Conservation (phyloP, 1,140 invertebrate genomes). For the Drosophila nigromelanica region DNA sequence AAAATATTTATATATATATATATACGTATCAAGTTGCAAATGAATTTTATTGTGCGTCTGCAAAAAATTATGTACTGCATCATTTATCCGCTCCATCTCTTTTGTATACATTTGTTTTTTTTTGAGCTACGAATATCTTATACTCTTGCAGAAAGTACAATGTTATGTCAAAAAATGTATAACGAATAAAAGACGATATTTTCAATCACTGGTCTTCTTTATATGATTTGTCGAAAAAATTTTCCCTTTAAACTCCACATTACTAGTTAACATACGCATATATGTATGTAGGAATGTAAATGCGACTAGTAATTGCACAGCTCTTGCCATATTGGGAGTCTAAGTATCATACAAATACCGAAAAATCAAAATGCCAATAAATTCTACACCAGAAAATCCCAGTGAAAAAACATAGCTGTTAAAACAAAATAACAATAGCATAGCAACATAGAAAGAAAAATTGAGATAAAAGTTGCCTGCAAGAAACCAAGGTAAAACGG, state of each 20-base stretch:
- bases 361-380: constrained; percentile 5
- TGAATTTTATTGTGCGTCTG: constrained; percentile 40
- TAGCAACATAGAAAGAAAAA: constrained; percentile 32
- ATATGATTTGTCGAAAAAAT: no score
- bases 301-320: neutral
- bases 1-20: neutral
- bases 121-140: neutral
- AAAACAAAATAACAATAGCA: constrained; percentile 7
- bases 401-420: constrained; percentile 22
- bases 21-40: constrained; percentile 41
- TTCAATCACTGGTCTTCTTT: no score
- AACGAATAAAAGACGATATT: no score
- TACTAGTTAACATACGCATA: neutral
- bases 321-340: no score
- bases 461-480: constrained; percentile 21
- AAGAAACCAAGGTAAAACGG: neutral
- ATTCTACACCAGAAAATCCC: constrained; percentile 9
- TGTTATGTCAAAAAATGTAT: no score
- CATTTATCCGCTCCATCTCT: constrained; percentile 7
- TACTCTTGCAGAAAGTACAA: neutral
- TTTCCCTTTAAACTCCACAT: no score
- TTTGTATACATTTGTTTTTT: constrained; percentile 16
- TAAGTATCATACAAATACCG: no score
- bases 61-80: constrained; percentile 32
- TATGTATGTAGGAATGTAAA: no score